Base-by-base conservation (phyloP, 2,113 vertebrate species). In the Melanostigma gelatinosum region DNA sequence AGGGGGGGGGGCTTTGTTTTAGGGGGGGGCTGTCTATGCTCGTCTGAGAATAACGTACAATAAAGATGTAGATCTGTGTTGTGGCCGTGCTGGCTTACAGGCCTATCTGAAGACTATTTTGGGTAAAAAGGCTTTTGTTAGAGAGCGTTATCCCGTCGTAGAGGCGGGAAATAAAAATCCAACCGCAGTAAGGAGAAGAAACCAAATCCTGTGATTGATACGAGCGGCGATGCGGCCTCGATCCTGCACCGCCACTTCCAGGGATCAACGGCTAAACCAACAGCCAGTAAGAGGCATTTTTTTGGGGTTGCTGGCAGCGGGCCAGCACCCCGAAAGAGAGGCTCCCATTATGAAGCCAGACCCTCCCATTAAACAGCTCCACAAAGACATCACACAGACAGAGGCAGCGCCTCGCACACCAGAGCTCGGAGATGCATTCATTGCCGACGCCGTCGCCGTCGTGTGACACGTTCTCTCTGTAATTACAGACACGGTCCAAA, bases 261-360 rank as follows among this genome's bases (percentile, higher is more conserved):
- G 91, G 86, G 91, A 94, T 93, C 92, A 89, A 77, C 87, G 82
- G 90, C 88, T 92, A 92, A 93, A 92, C 91, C 88, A 92, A 90
- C 91, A 93, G 79, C 79, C 87, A 84, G 83, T 80, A 29, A 88
- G 83, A 88, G 75, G 84, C 79, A 32, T 71, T 84, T 86, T 83
- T 82, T 86, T 79, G 81, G 87, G 80, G 85, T 83, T 86, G 24
- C 77, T 93, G 93, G 90, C 92, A 77, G 48, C 0, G 64, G 54
- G 87, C 92, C 92, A 92, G 85, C 29, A 32, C 89, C 73, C 82
- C 22, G n/a, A 86, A 69, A 76, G 84, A 89, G 89, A 75, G 79
- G 67, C 73, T 87, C 87, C 85, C 74, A 89, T 86, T 85, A 91
- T 82, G 36, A 86, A 85, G 66, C 63, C 85, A 78, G 85, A 85